phyloP scores from a whole-genome alignment of 30 jellyfish, hydroid and myxozoan species.

The Nemopilema nomurai region DNA sequence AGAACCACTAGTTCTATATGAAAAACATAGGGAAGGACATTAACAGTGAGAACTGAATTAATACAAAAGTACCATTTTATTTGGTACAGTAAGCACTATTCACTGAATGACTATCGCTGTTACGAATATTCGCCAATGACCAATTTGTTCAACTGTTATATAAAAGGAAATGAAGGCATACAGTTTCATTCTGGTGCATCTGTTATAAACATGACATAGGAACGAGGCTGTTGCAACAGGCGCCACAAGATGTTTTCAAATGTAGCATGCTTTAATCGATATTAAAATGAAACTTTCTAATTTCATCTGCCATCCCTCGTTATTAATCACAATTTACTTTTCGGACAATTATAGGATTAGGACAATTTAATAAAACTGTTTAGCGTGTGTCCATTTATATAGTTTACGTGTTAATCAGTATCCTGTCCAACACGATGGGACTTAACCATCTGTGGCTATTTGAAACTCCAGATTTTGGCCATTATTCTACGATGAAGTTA shows the following conservation, averaged over 20 bases:
- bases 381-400: no score
- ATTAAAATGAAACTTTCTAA: no score
- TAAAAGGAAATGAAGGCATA: background rate
- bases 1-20: no score
- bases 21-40: no score
- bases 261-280: background rate
- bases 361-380: no score
- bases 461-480: background rate
- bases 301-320: slow-evolving; percentile 43
- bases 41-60: no score
- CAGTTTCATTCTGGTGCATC: background rate
- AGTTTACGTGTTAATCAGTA: no score
- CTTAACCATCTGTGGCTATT: background rate
- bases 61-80: no score
- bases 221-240: background rate
- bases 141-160: background rate
- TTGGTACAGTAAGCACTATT: no score
- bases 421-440: background rate
- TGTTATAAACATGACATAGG: background rate
- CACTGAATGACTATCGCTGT: no score
- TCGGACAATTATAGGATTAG: slow-evolving; percentile 31
- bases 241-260: background rate
- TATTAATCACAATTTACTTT: slow-evolving; percentile 11
- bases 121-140: no score
- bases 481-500: no score